phyloP scores from a whole-genome alignment of 2,888 invertebrate genomes.

The Andrena flavipes region DNA sequence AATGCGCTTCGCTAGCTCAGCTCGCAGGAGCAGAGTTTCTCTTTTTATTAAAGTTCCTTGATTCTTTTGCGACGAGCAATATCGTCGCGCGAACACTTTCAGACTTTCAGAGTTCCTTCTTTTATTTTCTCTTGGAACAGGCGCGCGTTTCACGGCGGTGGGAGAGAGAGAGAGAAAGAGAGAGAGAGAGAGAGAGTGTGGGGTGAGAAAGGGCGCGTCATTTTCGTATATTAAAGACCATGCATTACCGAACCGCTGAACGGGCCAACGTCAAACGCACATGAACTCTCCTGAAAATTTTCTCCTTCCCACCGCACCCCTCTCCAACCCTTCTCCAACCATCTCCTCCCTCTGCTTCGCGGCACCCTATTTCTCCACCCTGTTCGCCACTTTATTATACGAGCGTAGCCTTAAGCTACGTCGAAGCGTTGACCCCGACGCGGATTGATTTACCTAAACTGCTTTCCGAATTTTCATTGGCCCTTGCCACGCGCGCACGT shows the following conservation, averaged over 20 bases:
- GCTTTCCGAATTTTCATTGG: conserved; percentile 67
- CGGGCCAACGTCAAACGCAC: conserved; percentile 80
- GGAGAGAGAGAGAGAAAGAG: no score
- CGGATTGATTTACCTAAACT: conserved; percentile 69
- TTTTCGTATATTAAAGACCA: conserved; percentile 75
- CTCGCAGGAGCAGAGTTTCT: no score
- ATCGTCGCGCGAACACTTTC: conserved; percentile 3
- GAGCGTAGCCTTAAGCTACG: conserved; percentile 63
- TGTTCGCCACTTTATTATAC: conserved; percentile 71
- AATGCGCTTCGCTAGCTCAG: no score
- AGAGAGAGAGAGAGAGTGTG: neutral
- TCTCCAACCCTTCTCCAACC: conserved; percentile 32
- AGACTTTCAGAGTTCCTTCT: conserved; percentile 1
- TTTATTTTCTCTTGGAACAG: neutral
- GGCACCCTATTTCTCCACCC: conserved; percentile 54
- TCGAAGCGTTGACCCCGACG: conserved; percentile 68
- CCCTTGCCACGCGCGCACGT: no score
- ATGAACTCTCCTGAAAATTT: conserved; percentile 68
- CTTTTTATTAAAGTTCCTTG: neutral
- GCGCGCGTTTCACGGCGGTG: neutral
- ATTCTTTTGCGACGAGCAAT: neutral
- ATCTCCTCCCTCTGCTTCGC: conserved; percentile 41
- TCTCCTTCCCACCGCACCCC: conserved; percentile 19
- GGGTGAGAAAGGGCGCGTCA: conserved; percentile 61
- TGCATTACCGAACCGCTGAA: conserved; percentile 73